Evolutionary conservation across 2,113 vertebrate species (phyloP), one percentile per base, ranked within the genome.

Genomic region (Hoplias malabaricus): DNA sequence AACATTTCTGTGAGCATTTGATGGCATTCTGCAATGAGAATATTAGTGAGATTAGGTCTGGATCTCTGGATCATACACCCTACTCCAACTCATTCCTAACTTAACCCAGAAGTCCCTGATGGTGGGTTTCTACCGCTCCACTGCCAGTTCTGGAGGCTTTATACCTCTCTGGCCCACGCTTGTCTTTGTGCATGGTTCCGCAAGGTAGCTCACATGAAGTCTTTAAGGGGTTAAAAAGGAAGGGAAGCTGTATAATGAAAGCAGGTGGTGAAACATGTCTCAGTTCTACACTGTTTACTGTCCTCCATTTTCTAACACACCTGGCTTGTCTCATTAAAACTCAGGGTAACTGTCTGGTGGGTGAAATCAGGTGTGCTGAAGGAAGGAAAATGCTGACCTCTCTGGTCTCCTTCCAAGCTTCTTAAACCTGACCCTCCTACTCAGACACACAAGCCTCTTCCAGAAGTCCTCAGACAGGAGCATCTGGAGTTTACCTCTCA

Each of bases 401-500:
- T 29, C 31, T 6, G 12, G 5, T 40, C 69, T 34, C 16, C 21
- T 16, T 69, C 8, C 27, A 69, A n/a, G 19, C 29, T 2, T 36
- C 21, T 38, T 25, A 14, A 29, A 40, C 38, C n/a, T 56, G 21
- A 71, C 54, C 21, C 13, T 56, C 21, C 23, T 19, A 34, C 13
- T 48, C 21, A 5, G 38, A 46, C 27, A 33, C 46, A 73, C n/a
- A 8, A 19, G 72, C 21, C 13, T 38, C 8, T 75, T 27, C n/a
- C 14, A 14, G 62, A 56, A 34, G 5, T 21, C 14, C 53, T 13
- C 6, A 53, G 42, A 14, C 11, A 23, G 21, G 21, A 73, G 53
- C 70, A 73, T 73, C 53, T 73, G 36, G 54, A 61, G 54, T 57
- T 48, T 19, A 48, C 5, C 43, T 19, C 43, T 48, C 43, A 5